Percentiles rank a stretch among this genome's conserved stretches.
Conservation (phyloP, 2,113 vertebrate species). For the Arothron firmamentum region DNA sequence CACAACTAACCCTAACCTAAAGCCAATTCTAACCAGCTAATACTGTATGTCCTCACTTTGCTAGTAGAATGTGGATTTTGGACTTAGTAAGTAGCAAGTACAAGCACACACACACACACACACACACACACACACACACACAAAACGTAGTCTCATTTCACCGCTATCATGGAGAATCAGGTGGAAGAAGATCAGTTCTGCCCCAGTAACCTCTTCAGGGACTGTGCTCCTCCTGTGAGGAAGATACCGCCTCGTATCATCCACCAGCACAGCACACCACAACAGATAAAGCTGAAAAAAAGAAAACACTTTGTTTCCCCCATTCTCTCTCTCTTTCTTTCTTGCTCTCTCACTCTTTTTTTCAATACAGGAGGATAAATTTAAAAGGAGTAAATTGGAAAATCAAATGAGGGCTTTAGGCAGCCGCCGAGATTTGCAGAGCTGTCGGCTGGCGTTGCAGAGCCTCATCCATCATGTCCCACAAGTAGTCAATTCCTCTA, state of each 20-base stretch:
- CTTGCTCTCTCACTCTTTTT: constrained; percentile 61
- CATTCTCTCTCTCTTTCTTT: constrained; percentile 21
- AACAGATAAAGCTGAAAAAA: constrained; percentile 51
- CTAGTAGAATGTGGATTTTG: no score
- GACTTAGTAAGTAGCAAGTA: neutral
- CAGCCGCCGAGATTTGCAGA: constrained; percentile 99
- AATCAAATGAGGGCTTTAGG: constrained; percentile 99
- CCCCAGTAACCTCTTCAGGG: constrained; percentile 95
- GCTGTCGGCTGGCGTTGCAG: constrained; percentile 97
- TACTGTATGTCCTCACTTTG: no score
- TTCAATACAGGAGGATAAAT: constrained; percentile 98
- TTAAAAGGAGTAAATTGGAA: constrained; percentile 99
- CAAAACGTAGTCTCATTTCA: constrained; percentile 60
- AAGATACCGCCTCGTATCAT: constrained; percentile 65
- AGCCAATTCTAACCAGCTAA: no score
- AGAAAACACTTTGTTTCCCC: constrained; percentile 52
- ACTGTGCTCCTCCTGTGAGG: constrained; percentile 83
- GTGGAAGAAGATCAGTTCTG: constrained; percentile 99
- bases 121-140: constrained; percentile 20
- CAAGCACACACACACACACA: constrained; percentile 28
- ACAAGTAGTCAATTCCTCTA: constrained; percentile 99
- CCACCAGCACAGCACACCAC: constrained; percentile 58
- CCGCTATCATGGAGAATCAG: constrained; percentile 88
- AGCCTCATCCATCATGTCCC: constrained; percentile 99
- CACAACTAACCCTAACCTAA: no score